phyloP scores from a whole-genome alignment of 2,113 vertebrate species.

The Penelope pileata region DNA sequence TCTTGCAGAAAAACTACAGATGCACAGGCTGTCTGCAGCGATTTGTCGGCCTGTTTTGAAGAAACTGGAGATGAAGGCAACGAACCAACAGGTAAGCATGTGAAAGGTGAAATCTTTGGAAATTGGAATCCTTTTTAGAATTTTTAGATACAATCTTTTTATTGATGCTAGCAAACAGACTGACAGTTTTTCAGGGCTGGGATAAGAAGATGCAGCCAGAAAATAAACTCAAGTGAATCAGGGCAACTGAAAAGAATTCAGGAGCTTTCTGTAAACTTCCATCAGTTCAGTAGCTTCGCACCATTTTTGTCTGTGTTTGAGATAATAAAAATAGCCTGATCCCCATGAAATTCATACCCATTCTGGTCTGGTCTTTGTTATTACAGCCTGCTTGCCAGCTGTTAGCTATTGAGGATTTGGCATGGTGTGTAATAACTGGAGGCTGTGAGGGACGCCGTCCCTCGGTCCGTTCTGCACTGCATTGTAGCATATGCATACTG shows the following conservation, averaged over 20 bases:
- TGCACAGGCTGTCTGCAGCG: not conserved
- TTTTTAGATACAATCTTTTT: not conserved
- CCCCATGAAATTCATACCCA: not conserved
- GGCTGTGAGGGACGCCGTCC: not conserved
- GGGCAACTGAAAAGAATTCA: not conserved
- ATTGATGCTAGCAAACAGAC: not conserved
- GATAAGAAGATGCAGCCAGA: not conserved
- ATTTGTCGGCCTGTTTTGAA: not conserved
- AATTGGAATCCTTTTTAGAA: not conserved
- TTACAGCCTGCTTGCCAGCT: not conserved
- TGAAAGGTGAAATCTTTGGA: not conserved
- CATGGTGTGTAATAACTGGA: not conserved
- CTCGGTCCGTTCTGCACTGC: not conserved
- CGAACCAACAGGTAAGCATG: constrained; percentile 9
- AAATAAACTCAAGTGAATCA: not conserved
- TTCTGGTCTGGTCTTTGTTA: not conserved
- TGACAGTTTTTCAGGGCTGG: not conserved
- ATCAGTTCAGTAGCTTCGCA: not conserved
- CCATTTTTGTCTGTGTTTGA: not conserved
- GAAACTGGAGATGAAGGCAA: not conserved
- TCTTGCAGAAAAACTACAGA: constrained; percentile 18
- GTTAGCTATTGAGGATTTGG: not conserved
- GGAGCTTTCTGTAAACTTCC: not conserved
- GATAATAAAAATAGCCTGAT: not conserved
- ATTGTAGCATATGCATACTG: not conserved